These are phyloP conservation scores for Emydocephalus ijimae DNA, from an alignment of 2,113 vertebrate species.

Conservation along the genomic window DNA sequence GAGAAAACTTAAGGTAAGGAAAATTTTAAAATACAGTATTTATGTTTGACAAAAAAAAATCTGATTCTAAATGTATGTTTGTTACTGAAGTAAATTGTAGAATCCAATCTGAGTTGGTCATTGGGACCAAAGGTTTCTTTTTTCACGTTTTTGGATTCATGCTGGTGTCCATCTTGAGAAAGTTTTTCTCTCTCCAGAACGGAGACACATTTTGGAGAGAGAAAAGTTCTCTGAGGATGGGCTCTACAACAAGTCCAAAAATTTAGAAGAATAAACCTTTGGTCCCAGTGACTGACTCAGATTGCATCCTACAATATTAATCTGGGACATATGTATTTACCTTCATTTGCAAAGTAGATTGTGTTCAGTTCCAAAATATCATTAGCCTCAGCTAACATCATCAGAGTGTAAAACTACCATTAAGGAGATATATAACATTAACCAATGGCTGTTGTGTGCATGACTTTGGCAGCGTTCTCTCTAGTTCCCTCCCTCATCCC, in stretches of 20 bases:
- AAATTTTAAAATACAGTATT: constrained; percentile 19
- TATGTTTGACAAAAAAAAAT: neutral
- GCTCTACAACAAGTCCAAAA: neutral
- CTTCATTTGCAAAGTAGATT: neutral
- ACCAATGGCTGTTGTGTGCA: too few relatives aligned
- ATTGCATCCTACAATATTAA: neutral
- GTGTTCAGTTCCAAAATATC: neutral
- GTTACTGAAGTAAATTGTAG: neutral
- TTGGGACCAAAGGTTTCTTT: neutral
- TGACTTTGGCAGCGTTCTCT: too few relatives aligned
- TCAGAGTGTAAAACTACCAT: too few relatives aligned
- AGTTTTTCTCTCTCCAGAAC: neutral
- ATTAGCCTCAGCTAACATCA: too few relatives aligned
- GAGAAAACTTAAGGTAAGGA: constrained; percentile 93
- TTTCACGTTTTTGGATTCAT: neutral
- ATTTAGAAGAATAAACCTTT: neutral
- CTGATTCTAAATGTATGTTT: neutral
- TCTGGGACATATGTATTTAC: neutral
- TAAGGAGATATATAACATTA: too few relatives aligned
- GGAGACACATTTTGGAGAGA: neutral
- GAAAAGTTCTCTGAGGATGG: neutral
- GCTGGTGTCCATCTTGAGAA: neutral
- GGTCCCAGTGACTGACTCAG: neutral
- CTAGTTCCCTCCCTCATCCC: too few relatives aligned
- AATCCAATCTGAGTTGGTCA: neutral